phyloP scores from a whole-genome alignment of 2,888 invertebrate genomes.

The Neoascia interrupta region DNA sequence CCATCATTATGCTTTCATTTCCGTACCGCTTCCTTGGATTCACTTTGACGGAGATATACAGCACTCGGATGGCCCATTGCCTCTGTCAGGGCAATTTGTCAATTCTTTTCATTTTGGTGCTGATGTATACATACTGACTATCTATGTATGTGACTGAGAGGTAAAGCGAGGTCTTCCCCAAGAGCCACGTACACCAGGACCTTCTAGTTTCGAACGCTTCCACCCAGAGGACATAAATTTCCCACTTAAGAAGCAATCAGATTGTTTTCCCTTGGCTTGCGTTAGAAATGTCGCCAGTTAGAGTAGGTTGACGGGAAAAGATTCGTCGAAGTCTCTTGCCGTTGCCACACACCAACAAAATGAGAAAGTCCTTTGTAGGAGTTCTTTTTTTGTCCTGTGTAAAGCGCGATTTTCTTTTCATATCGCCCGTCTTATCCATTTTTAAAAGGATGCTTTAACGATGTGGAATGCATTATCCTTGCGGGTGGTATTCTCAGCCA shows the following conservation, averaged over 20 bases:
- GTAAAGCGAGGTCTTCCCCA: background rate
- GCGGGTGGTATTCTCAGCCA: too few species aligned
- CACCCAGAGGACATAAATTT: conserved; percentile 70
- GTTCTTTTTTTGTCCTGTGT: too few species aligned
- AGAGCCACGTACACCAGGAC: conserved; percentile 14
- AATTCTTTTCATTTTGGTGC: too few species aligned
- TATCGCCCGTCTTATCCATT: too few species aligned
- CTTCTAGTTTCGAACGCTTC: conserved; percentile 17
- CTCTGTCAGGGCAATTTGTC: conserved; percentile 49
- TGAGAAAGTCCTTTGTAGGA: too few species aligned
- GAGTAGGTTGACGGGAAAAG: conserved; percentile 26
- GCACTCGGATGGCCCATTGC: conserved; percentile 21
- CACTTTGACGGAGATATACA: conserved; percentile 1
- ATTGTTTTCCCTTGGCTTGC: conserved; percentile 52
- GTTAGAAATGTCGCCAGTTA: conserved; percentile 16
- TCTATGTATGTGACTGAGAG: background rate
- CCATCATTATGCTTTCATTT: conserved; percentile 41
- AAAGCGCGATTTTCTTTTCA: too few species aligned
- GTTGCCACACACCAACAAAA: too few species aligned
- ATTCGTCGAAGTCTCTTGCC: too few species aligned
- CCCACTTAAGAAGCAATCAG: conserved; percentile 72
- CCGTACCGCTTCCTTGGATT: background rate
- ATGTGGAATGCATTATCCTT: too few species aligned
- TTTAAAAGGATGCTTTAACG: too few species aligned
- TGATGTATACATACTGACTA: conserved; percentile 3